Percentiles rank a stretch among this genome's conserved stretches.
Evolutionary conservation across 2,888 invertebrate species (phyloP).

Genomic region (Heterodera filipjevi): DNA sequence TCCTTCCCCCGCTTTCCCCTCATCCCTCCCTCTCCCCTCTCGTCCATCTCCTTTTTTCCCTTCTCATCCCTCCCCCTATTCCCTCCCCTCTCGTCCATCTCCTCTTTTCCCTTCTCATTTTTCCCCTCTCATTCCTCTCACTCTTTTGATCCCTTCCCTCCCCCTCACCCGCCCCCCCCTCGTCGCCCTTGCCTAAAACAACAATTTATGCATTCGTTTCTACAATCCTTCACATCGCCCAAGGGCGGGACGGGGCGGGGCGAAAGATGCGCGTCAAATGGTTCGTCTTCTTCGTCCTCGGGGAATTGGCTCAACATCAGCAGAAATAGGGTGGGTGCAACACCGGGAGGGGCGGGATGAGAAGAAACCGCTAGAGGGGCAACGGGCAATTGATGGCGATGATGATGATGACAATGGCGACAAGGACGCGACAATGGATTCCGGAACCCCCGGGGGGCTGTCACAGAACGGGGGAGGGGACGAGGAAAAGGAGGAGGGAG

Average conservation of each 20-base stretch:
- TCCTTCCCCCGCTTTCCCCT: neutral
- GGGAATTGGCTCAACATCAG: neutral
- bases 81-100: neutral
- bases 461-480: neutral
- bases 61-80: neutral
- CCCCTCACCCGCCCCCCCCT: neutral
- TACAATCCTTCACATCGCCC: neutral
- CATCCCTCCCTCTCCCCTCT: no score
- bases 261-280: neutral
- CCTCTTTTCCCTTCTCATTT: neutral
- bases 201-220: neutral
- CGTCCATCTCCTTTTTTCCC: neutral
- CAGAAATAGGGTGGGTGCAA: neutral
- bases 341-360: neutral
- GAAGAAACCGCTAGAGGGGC: neutral
- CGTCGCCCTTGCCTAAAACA: neutral
- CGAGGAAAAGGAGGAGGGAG: no score
- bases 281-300: neutral
- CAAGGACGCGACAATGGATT: neutral
- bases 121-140: neutral
- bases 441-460: slow-evolving; percentile 9
- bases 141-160: neutral
- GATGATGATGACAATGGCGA: neutral
- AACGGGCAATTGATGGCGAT: neutral
- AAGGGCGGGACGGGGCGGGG: neutral